These are phyloP conservation scores for Dynastes tityus DNA, from an alignment of 2,888 invertebrate genomes.

Conservation along the genomic window DNA sequence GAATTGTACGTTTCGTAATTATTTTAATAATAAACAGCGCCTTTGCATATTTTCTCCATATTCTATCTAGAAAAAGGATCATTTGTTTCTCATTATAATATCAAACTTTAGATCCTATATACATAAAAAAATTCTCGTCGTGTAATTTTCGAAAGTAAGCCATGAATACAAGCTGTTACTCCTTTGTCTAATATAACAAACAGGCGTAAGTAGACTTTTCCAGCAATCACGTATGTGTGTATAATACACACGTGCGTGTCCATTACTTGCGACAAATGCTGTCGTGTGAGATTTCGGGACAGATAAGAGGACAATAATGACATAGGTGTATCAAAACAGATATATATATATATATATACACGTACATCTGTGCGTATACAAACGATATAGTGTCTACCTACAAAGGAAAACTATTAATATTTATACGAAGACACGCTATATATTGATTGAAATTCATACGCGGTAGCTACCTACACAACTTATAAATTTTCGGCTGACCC, in stretches of 20 bases:
- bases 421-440: constrained; percentile 26
- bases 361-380: background rate
- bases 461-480: background rate
- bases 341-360: constrained; percentile 21
- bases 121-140: background rate
- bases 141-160: constrained; percentile 15
- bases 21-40: no score
- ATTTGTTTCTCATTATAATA: constrained; percentile 6
- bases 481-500: constrained; percentile 1
- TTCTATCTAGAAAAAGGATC: no score
- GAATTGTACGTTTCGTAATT: no score
- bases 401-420: constrained; percentile 37
- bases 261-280: constrained; percentile 55
- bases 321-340: constrained; percentile 53
- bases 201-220: constrained; percentile 47
- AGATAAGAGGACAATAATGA: constrained; percentile 54
- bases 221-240: constrained; percentile 56
- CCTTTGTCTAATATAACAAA: constrained; percentile 34
- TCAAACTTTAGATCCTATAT: background rate
- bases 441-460: constrained; percentile 32
- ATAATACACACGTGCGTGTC: constrained; percentile 54
- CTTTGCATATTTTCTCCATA: no score
- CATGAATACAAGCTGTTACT: constrained; percentile 25
- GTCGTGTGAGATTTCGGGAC: constrained; percentile 59
- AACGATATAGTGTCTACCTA: background rate